These are phyloP conservation scores for Callimorpha dominula DNA, from an alignment of 2,888 invertebrate species.

Conservation along the genomic window DNA sequence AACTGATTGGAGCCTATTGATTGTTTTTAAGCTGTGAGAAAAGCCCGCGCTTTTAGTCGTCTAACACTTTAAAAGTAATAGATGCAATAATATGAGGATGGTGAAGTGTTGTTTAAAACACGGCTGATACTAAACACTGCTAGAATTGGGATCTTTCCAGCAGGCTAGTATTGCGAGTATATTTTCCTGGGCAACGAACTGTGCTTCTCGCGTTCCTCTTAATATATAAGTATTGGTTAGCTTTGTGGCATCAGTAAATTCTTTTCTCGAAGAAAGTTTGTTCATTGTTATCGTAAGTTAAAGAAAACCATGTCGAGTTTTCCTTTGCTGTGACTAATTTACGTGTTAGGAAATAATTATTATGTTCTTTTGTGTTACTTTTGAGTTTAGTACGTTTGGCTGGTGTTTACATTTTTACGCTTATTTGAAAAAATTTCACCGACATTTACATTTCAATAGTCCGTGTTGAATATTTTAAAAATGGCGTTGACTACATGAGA, in stretches of 20 bases:
- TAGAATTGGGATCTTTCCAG: slow-evolving; percentile 25
- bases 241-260: slow-evolving; percentile 65
- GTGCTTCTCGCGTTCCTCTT: slow-evolving; percentile 58
- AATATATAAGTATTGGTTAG: slow-evolving; percentile 74
- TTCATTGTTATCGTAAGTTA: slow-evolving; percentile 76
- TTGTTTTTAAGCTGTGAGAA: slow-evolving; percentile 13
- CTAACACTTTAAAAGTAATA: not conserved
- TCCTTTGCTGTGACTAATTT: slow-evolving; percentile 78
- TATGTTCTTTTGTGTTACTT: slow-evolving; percentile 70
- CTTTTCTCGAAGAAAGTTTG: slow-evolving; percentile 74
- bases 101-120: slow-evolving; percentile 14
- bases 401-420: slow-evolving; percentile 68
- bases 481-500: slow-evolving; percentile 18
- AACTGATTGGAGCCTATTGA: slow-evolving; percentile 16
- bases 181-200: slow-evolving; percentile 57
- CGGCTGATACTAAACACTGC: slow-evolving; percentile 14
- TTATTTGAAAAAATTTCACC: slow-evolving; percentile 74
- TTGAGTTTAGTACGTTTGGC: slow-evolving; percentile 52
- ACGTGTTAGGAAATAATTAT: slow-evolving; percentile 72
- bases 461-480: slow-evolving; percentile 44
- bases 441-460: slow-evolving; percentile 48
- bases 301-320: slow-evolving; percentile 74
- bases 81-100: slow-evolving; percentile 9
- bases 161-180: slow-evolving; percentile 31
- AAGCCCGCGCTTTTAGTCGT: slow-evolving; percentile 21